phyloP scores from a whole-genome alignment of 2,888 invertebrate species.

The Agrotis exclamationis region DNA sequence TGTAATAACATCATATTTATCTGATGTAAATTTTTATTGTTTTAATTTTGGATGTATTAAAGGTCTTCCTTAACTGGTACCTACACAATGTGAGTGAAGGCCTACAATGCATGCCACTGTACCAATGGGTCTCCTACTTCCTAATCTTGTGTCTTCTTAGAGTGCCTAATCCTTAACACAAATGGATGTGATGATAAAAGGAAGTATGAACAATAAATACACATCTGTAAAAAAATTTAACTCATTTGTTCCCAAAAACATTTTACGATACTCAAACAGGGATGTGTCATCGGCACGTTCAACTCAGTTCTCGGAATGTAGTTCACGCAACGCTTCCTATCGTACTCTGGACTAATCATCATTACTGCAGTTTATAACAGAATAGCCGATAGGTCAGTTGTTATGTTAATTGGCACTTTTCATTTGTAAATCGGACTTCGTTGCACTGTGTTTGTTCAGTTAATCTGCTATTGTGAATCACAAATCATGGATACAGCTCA shows the following conservation, averaged over 20 bases:
- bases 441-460: constrained; percentile 29
- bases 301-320: constrained; percentile 47
- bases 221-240: neutral
- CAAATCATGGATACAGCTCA: constrained; percentile 27
- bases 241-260: neutral
- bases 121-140: too few species aligned
- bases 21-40: too few species aligned
- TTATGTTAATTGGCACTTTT: constrained; percentile 44
- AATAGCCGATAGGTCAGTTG: constrained; percentile 38
- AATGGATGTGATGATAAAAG: neutral
- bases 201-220: neutral
- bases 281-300: constrained; percentile 63
- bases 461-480: constrained; percentile 30
- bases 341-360: constrained; percentile 57
- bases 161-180: neutral
- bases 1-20: neutral
- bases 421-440: constrained; percentile 25
- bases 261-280: constrained; percentile 49
- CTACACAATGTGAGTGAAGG: neutral
- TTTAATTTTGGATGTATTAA: too few species aligned
- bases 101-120: neutral
- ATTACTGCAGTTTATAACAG: constrained; percentile 36
- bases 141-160: too few species aligned
- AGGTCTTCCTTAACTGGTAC: too few species aligned
- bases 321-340: constrained; percentile 52